Conservation (phyloP, 2,797 vertebrate genomes). For the Squalus acanthias region DNA sequence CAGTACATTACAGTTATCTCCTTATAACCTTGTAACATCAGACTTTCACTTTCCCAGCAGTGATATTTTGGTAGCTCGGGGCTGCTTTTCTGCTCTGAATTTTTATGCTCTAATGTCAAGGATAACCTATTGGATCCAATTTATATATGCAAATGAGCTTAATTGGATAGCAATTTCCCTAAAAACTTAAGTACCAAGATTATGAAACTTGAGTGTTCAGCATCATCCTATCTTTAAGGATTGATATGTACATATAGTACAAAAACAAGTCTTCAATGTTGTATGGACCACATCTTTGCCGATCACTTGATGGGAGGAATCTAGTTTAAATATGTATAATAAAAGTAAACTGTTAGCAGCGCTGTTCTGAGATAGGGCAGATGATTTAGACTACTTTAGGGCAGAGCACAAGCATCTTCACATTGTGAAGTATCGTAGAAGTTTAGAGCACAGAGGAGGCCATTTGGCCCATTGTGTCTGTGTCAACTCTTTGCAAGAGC, state of each 20-base stretch:
- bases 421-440: neutral
- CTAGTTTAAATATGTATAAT: neutral
- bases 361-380: neutral
- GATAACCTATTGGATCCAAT: neutral
- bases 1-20: no score
- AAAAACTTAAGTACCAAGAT: neutral
- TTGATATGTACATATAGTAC: neutral
- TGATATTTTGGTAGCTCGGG: neutral
- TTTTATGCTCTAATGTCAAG: neutral
- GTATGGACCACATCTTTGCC: neutral
- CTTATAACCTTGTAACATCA: neutral
- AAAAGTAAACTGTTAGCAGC: neutral
- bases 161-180: neutral
- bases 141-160: neutral
- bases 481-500: neutral
- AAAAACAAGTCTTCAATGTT: neutral
- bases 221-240: neutral
- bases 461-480: neutral
- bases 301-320: neutral
- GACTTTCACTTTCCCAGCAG: neutral
- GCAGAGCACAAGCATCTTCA: neutral
- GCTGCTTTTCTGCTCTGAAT: neutral
- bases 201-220: neutral
- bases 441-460: neutral
- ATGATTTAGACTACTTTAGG: neutral